phyloP scores from a whole-genome alignment of 2,797 vertebrate species.

The Urosaurus nigricauda region DNA sequence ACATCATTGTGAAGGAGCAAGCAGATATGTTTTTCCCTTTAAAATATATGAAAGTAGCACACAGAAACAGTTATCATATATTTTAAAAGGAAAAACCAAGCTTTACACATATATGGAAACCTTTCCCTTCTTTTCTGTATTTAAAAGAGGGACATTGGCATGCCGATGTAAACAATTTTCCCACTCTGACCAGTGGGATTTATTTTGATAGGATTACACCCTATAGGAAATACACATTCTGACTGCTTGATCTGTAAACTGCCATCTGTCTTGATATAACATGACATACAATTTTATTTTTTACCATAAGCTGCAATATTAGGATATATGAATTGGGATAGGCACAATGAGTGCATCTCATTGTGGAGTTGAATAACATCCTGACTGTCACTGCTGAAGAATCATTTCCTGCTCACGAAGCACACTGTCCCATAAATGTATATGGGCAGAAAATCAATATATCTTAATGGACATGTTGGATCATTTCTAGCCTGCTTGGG shows the following conservation, averaged over 20 bases:
- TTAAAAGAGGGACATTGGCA: neutral
- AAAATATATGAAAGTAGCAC: neutral
- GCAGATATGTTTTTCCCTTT: neutral
- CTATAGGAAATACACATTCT: neutral
- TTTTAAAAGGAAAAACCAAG: neutral
- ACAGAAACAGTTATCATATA: neutral
- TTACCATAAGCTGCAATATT: neutral
- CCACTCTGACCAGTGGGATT: neutral
- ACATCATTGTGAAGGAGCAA: neutral
- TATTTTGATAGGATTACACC: neutral
- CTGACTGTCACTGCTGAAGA: neutral
- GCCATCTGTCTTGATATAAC: neutral
- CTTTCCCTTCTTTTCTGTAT: neutral
- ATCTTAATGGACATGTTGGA: slow-evolving; percentile 29
- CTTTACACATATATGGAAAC: neutral
- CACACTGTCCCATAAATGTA: slow-evolving; percentile 7
- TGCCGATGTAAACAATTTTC: neutral
- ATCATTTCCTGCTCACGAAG: slow-evolving; percentile 10
- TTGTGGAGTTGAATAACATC: neutral
- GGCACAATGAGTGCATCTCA: slow-evolving; percentile 1
- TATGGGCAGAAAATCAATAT: slow-evolving; percentile 26
- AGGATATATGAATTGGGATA: slow-evolving; percentile 1
- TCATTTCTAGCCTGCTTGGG: slow-evolving; percentile 28
- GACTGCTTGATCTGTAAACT: neutral
- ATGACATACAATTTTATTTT: slow-evolving; percentile 13